These are phyloP conservation scores for Beaufortia kweichowensis DNA, from an alignment of 2,113 vertebrate genomes.

Conservation along the genomic window DNA sequence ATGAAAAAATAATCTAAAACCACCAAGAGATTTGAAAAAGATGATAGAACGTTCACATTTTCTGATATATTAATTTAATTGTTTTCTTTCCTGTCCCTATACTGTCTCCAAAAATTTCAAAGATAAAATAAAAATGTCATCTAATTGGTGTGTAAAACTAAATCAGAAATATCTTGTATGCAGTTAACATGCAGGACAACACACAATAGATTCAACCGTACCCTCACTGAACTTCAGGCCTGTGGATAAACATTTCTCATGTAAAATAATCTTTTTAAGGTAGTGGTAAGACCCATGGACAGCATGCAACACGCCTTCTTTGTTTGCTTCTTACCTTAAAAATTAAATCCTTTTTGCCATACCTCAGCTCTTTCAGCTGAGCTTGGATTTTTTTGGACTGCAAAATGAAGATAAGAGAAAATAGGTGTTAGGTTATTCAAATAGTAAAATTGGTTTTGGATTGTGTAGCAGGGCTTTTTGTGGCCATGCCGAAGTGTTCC, in stretches of 20 bases:
- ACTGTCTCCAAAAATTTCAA: too few relatives aligned
- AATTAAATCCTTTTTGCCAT: constrained; percentile 98
- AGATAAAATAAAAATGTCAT: not conserved
- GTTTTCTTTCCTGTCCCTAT: too few relatives aligned
- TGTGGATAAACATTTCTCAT: constrained; percentile 62
- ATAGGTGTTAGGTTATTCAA: constrained; percentile 70
- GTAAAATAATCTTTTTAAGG: constrained; percentile 62
- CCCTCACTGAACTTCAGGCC: constrained; percentile 40
- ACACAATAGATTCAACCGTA: not conserved
- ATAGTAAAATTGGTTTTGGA: constrained; percentile 79
- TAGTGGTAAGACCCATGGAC: constrained; percentile 58
- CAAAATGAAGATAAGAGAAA: constrained; percentile 74
- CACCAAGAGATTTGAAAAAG: too few relatives aligned
- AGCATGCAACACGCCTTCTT: constrained; percentile 57
- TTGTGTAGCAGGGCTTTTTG: constrained; percentile 69
- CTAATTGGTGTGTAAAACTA: not conserved
- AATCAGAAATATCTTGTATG: not conserved
- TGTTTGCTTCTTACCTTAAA: constrained; percentile 87
- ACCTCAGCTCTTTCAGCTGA: constrained; percentile 96
- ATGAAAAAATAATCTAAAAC: too few relatives aligned
- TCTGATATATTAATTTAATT: too few relatives aligned
- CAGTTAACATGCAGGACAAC: not conserved
- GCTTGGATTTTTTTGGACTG: constrained; percentile 99
- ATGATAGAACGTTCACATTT: too few relatives aligned
- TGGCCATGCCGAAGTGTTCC: constrained; percentile 62